Conservation (phyloP, 2,113 vertebrate genomes). For the Cinclus mexicanus region DNA sequence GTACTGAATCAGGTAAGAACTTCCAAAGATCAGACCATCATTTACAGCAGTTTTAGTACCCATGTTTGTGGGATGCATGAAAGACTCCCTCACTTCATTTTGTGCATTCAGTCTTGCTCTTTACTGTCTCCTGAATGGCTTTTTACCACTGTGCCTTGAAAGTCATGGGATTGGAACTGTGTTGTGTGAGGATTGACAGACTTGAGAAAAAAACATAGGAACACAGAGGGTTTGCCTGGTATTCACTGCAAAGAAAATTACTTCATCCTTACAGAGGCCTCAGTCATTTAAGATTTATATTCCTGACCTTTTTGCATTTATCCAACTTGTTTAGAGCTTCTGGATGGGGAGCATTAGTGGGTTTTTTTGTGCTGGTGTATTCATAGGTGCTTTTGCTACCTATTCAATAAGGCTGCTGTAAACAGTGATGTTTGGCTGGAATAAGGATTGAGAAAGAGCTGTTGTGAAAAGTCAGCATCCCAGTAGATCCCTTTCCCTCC, state of each 20-base stretch:
- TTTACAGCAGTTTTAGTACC: not conserved
- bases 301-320: not conserved
- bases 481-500: not conserved
- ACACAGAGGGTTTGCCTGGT: not conserved
- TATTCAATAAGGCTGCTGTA: not conserved
- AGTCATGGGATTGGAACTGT: not conserved
- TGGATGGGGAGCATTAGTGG: not conserved
- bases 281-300: not conserved
- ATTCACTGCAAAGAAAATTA: not conserved
- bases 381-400: not conserved
- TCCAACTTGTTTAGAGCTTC: not conserved
- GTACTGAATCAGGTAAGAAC: conserved; percentile 91
- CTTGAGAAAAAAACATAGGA: not conserved
- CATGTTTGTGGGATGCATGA: not conserved
- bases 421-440: not conserved
- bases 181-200: not conserved
- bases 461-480: not conserved
- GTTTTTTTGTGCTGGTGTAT: not conserved
- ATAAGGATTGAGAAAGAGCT: not conserved
- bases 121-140: not conserved
- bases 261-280: not conserved
- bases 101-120: not conserved
- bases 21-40: not conserved
- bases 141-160: not conserved
- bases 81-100: not conserved